These are phyloP conservation scores for Sinella curviseta DNA, from an alignment of 1,140 invertebrate genomes.

Conservation along the genomic window DNA sequence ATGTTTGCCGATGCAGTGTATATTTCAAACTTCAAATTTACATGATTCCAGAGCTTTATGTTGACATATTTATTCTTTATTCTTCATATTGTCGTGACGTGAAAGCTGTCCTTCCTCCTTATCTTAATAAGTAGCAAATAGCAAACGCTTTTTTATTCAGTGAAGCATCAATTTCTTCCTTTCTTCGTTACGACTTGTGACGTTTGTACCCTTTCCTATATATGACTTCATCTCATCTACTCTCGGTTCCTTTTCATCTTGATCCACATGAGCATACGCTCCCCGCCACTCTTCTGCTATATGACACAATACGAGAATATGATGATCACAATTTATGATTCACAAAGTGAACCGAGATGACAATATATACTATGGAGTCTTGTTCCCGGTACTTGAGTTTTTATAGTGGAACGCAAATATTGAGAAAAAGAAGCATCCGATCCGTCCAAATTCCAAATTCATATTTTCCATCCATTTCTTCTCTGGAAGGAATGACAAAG, in stretches of 20 bases:
- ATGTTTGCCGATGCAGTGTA: too few relatives aligned
- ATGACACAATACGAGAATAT: background rate
- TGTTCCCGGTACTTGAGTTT: background rate
- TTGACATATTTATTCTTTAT: too few relatives aligned
- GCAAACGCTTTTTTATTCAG: constrained; percentile 2
- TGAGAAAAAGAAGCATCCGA: background rate
- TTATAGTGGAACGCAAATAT: background rate
- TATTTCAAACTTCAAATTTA: too few relatives aligned
- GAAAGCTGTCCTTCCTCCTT: too few relatives aligned
- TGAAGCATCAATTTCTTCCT: background rate
- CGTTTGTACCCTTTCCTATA: background rate
- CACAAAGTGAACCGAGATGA: too few relatives aligned
- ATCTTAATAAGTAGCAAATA: too few relatives aligned
- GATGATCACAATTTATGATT: too few relatives aligned
- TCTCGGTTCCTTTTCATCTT: background rate
- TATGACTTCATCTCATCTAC: background rate
- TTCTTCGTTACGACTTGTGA: too few relatives aligned
- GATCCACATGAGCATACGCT: background rate
- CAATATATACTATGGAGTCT: too few relatives aligned
- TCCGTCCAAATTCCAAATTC: background rate
- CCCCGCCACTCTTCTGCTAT: background rate
- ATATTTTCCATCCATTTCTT: constrained; percentile 14
- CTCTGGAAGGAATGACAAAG: too few relatives aligned
- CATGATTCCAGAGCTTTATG: too few relatives aligned
- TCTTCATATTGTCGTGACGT: too few relatives aligned